These are phyloP conservation scores for Battus philenor DNA, from an alignment of 1,140 invertebrate species.

Conservation along the genomic window DNA sequence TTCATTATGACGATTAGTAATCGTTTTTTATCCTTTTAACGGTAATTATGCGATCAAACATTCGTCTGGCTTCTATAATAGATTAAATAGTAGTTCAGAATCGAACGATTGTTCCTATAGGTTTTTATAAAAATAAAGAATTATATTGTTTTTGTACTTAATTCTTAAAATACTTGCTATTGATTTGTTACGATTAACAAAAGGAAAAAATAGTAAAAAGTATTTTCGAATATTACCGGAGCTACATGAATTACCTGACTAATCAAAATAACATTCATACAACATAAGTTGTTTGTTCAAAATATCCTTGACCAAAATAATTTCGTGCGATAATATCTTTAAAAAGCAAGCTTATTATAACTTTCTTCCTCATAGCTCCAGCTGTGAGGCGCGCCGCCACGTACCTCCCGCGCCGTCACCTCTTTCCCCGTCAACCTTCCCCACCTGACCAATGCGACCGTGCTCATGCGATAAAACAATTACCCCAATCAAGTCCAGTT, in stretches of 20 bases:
- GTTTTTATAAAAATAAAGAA: too few relatives aligned
- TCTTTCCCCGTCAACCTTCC: slow-evolving; percentile 18
- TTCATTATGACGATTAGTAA: too few relatives aligned
- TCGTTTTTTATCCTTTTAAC: too few relatives aligned
- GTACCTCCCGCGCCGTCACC: slow-evolving; percentile 2
- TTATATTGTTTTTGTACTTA: too few relatives aligned
- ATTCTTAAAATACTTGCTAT: too few relatives aligned
- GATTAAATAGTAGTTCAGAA: too few relatives aligned
- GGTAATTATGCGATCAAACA: too few relatives aligned
- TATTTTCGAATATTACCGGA: too few relatives aligned
- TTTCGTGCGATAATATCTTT: slow-evolving; percentile 59
- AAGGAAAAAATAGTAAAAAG: slow-evolving; percentile 12
- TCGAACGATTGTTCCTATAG: too few relatives aligned
- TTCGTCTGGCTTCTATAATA: too few relatives aligned
- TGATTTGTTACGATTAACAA: background rate
- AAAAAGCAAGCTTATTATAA: slow-evolving; percentile 50
- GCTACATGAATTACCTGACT: slow-evolving; percentile 21
- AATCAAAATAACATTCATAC: slow-evolving; percentile 30
- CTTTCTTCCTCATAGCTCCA: slow-evolving; percentile 53
- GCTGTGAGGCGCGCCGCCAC: slow-evolving; percentile 41
- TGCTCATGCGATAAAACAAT: slow-evolving; percentile 72
- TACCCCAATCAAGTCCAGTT: slow-evolving; percentile 52
- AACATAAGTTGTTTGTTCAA: slow-evolving; percentile 38
- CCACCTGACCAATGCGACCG: slow-evolving; percentile 34
- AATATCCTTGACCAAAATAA: slow-evolving; percentile 66